Base-by-base conservation (phyloP, 92 coral and sea anemone genomes). In the Zoanthus gigantus region DNA sequence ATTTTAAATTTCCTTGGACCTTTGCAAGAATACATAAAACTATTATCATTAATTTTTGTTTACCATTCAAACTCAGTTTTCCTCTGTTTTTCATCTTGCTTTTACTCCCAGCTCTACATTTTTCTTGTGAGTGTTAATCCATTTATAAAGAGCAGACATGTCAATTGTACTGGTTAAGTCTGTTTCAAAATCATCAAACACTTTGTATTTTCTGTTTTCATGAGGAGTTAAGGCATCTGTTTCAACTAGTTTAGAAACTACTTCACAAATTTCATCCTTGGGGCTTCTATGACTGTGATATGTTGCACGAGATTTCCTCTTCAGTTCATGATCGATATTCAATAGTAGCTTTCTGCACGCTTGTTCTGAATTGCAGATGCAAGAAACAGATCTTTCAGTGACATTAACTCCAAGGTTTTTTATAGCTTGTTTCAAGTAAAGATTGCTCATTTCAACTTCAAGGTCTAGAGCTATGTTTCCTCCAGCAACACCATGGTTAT, bases 401-500 rank as follows among this genome's bases (percentile, higher is more conserved):
- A 72, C 77, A 72, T 72, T 37, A 14, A 72, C 77, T 45, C 77
- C 88, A 56, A 90, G 88, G 52, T 90, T 87, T 79, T 88, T 87
- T 23, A 77, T 78, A 1, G 86, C 84, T 44, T 57, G 78, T 66
- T 90, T 90, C 0, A 87, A 78, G 46, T 86, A 86, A 42, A 72
- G 79, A 14, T 86, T 90, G 57, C 86, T 66, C 68, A 86, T 90
- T 45, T 90, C 93, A 57, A 86, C 77, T 5, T 88, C 93, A 12
- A 90, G 79, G 54, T 90, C 90, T 9, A 90, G 44, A 0, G 83
- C 74, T 4, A 90, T 78, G 28, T 90, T 90, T 8, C 79, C 65
- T 18, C 93, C 93, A 52, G 71, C 32, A 69, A 8, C 16, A 15
- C 15, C 17, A 32, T 73, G 32, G 45, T 53, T 85, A 52, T 90